Conservation (phyloP, 1,140 invertebrate genomes). For the Babylonia areolata region DNA sequence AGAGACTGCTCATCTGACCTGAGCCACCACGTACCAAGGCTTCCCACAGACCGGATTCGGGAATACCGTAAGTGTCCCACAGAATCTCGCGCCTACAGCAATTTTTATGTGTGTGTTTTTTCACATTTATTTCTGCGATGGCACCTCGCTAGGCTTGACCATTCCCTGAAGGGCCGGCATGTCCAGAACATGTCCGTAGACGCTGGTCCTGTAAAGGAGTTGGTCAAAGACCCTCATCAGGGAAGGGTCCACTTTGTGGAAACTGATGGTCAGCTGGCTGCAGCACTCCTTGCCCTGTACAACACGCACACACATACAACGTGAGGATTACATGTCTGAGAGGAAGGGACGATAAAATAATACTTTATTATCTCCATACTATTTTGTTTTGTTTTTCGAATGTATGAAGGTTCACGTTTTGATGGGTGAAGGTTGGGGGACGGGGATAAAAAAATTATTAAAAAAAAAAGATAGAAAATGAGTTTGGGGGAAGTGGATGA, state of each 20-base stretch:
- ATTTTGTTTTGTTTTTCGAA: too few relatives aligned
- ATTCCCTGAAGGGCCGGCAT: not conserved
- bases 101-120: too few relatives aligned
- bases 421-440: too few relatives aligned
- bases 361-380: too few relatives aligned
- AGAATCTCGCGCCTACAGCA: too few relatives aligned
- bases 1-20: too few relatives aligned
- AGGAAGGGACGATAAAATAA: too few relatives aligned
- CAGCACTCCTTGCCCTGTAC: conserved; percentile 44
- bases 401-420: too few relatives aligned
- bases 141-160: not conserved
- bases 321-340: not conserved
- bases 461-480: not conserved
- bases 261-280: conserved; percentile 48
- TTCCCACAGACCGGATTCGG: too few relatives aligned
- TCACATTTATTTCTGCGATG: not conserved
- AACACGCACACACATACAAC: not conserved
- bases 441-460: not conserved
- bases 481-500: not conserved
- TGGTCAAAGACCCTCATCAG: conserved; percentile 42
- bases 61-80: too few relatives aligned
- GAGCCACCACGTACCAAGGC: too few relatives aligned
- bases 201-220: conserved; percentile 44
- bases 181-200: conserved; percentile 32
- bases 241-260: conserved; percentile 43